These are phyloP conservation scores for Danio choprae DNA, from an alignment of 2,797 vertebrate genomes.

Conservation along the genomic window DNA sequence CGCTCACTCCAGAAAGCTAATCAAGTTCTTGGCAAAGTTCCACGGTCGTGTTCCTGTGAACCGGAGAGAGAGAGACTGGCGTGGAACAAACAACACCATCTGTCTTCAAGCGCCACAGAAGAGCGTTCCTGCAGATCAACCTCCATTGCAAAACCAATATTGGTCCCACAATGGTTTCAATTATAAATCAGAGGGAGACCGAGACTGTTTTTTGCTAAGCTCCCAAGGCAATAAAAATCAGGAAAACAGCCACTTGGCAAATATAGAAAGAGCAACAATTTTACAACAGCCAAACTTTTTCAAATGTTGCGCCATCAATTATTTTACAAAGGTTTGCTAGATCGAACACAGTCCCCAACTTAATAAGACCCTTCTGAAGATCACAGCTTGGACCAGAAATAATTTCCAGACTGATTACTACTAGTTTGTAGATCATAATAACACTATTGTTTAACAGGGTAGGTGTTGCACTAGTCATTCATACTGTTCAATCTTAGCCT, in stretches of 20 bases:
- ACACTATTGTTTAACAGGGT: not conserved
- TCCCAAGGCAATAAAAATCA: conserved; percentile 64
- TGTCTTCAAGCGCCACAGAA: conserved; percentile 67
- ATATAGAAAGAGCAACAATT: conserved; percentile 67
- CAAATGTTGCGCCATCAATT: conserved; percentile 65
- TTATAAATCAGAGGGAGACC: conserved; percentile 63
- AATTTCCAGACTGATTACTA: not conserved
- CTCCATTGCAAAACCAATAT: conserved; percentile 68
- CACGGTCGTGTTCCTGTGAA: conserved; percentile 47
- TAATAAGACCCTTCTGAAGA: conserved; percentile 11
- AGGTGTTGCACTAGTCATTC: not conserved
- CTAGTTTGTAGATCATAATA: not conserved
- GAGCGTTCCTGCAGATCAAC: conserved; percentile 60
- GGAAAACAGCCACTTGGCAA: conserved; percentile 69
- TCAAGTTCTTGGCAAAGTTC: conserved; percentile 52
- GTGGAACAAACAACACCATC: conserved; percentile 73
- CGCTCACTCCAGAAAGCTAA: conserved; percentile 58
- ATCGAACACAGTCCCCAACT: conserved; percentile 52
- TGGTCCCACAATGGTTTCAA: conserved; percentile 70
- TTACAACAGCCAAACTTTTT: conserved; percentile 64
- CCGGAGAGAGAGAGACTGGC: conserved; percentile 20
- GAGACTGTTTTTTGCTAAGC: conserved; percentile 43
- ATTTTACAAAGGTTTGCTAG: conserved; percentile 61
- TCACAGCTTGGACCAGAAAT: not conserved
- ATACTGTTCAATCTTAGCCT: no score